Evolutionary conservation across 2,797 vertebrate genomes (phyloP), one percentile per base, ranked within the genome.

Genomic region (Gymnoscopelus braueri): DNA sequence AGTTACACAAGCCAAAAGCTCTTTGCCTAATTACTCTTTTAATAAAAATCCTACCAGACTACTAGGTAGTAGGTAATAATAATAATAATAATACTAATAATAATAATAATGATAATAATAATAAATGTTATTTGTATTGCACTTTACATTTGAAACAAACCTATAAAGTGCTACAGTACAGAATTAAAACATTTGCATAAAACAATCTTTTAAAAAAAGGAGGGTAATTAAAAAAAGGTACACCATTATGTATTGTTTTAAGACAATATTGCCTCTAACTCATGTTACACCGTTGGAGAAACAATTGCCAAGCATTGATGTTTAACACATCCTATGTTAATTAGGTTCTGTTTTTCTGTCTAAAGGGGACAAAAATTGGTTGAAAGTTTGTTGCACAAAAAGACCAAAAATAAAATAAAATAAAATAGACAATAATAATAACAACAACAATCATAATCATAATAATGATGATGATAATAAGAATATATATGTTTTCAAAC

Each of bases 1-100:
- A 14, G 2, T 51, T 49, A 60, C 66, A 71, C 59, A 67, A 54
- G 53, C 60, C 65, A 66, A 79, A 65, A 8, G 47, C 66, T 47
- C 58, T 78, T 39, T 71, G 52, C 60, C 44, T 68, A 70, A 76
- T 80, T 65, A 60, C 26, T 10, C 19, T 84, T 73, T 77, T 55
- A 73, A 78, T 65, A 24, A 75, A 72, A 52, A 2, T 3, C 12
- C 50, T 44, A 44, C 39, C 39, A 44, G 39, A 44, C 39, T 44
- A 44, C 39, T 10, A 29, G 26, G 26, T 29, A 51, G 50, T 19
- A 19, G 19, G 19, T 19, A 19, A 19, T 19, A 19, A 19, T 19
- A 19, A 19, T 19, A 19, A 19, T 19, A 19, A 19, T 19, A 19
- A 19, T 19, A n/a, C n/a, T 19, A 19, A 19, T 19, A 19, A 19